Evolutionary conservation across 2,888 invertebrate genomes (phyloP).

Genomic region (Cylloceria caligata): DNA sequence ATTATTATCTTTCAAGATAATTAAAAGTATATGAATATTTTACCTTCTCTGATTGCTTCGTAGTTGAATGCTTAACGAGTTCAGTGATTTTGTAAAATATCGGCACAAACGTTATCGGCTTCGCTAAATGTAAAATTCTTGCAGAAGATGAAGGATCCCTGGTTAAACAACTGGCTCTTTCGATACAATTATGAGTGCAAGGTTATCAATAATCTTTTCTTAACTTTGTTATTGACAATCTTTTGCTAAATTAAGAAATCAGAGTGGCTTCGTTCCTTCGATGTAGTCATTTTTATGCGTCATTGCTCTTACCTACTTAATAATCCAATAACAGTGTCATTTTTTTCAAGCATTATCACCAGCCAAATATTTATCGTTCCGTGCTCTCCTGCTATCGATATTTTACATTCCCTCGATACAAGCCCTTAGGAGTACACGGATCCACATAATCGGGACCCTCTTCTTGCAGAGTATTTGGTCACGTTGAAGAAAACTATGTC

Average conservation of each 20-base stretch:
- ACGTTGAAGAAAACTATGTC: constrained; percentile 73
- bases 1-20: no score
- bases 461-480: constrained; percentile 76
- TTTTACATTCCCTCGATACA: constrained; percentile 84
- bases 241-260: no score
- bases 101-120: constrained; percentile 66
- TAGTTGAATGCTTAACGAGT: not conserved
- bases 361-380: constrained; percentile 60
- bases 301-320: no score
- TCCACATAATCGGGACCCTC: constrained; percentile 61
- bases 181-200: constrained; percentile 75
- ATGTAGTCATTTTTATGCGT: no score
- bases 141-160: constrained; percentile 78
- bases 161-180: constrained; percentile 83
- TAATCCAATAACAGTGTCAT: not conserved
- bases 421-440: constrained; percentile 76
- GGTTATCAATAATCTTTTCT: constrained; percentile 78
- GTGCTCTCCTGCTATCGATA: constrained; percentile 84
- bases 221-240: no score
- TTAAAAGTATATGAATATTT: no score
- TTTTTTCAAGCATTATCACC: not conserved
- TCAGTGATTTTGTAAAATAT: not conserved
- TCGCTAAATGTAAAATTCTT: constrained; percentile 77
- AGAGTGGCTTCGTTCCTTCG: no score
- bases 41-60: not conserved